Evolutionary conservation across 1,140 invertebrate genomes (phyloP).

Genomic region (Chionoecetes opilio): DNA sequence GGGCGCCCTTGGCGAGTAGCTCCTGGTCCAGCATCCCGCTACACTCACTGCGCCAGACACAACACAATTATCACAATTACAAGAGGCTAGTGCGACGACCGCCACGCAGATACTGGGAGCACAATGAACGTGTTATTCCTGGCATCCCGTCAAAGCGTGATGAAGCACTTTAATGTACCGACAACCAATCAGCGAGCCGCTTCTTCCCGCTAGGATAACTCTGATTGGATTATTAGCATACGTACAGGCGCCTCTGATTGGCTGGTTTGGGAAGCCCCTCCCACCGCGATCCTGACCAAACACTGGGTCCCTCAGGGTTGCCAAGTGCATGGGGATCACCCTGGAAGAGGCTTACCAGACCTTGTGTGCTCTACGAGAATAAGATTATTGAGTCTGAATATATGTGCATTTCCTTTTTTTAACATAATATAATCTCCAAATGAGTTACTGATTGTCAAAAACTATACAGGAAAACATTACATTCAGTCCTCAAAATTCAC

Average conservation of each 20-base stretch:
- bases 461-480: no score
- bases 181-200: conserved; percentile 72
- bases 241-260: conserved; percentile 58
- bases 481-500: no score
- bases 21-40: conserved; percentile 78
- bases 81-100: conserved; percentile 55
- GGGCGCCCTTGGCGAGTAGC: conserved; percentile 76
- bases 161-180: conserved; percentile 72
- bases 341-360: neutral
- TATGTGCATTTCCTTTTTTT: neutral
- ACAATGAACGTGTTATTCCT: conserved; percentile 66
- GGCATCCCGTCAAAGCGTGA: conserved; percentile 76
- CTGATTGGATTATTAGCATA: conserved; percentile 76
- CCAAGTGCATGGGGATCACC: neutral
- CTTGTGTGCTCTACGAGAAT: neutral
- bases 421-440: no score
- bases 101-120: conserved; percentile 61
- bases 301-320: neutral
- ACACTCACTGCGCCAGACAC: conserved; percentile 49
- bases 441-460: no score
- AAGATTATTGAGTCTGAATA: neutral
- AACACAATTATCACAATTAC: conserved; percentile 76
- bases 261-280: conserved; percentile 45
- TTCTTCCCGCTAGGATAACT: conserved; percentile 62
- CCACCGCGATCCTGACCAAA: conserved; percentile 45